A percentile compares a stretch with the other conserved stretches of the same genome.
phyloP scores from a whole-genome alignment of 2,113 vertebrate genomes.

The Lepus europaeus region DNA sequence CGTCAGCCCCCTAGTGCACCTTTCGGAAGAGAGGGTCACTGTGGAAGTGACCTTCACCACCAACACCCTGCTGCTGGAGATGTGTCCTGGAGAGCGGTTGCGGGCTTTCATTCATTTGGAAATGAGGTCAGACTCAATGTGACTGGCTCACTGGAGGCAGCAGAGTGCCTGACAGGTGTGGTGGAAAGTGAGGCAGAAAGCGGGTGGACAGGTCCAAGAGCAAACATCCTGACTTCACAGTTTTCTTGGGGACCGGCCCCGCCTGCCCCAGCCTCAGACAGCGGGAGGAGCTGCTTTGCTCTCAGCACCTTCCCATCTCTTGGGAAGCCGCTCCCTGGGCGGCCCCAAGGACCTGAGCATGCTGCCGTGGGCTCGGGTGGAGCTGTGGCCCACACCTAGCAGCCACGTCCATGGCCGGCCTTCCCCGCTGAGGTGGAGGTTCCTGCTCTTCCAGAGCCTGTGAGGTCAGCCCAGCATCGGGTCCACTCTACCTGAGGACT shows the following conservation, averaged over 20 bases:
- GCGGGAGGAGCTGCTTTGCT: conserved; percentile 42
- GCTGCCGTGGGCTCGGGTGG: background rate
- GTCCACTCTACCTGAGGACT: no score
- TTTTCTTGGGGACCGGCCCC: background rate
- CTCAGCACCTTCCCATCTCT: conserved; percentile 24
- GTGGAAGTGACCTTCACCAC: background rate
- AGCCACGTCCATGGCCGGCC: background rate
- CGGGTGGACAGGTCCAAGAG: background rate
- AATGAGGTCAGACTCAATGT: background rate
- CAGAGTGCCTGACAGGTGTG: background rate
- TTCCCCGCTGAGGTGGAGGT: background rate
- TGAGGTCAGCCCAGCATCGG: background rate
- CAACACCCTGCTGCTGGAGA: background rate
- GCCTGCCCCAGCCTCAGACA: background rate
- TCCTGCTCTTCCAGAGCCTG: background rate
- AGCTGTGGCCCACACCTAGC: background rate
- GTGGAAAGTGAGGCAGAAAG: background rate
- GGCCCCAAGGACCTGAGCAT: background rate
- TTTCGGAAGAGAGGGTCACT: background rate
- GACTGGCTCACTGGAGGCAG: background rate
- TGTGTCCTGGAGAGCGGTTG: background rate
- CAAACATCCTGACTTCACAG: conserved; percentile 20
- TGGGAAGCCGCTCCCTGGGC: conserved; percentile 47
- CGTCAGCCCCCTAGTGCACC: no score
- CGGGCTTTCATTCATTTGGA: background rate